Evolutionary conservation across 2,113 vertebrate genomes (phyloP).

Genomic region (Crypturellus undulatus): DNA sequence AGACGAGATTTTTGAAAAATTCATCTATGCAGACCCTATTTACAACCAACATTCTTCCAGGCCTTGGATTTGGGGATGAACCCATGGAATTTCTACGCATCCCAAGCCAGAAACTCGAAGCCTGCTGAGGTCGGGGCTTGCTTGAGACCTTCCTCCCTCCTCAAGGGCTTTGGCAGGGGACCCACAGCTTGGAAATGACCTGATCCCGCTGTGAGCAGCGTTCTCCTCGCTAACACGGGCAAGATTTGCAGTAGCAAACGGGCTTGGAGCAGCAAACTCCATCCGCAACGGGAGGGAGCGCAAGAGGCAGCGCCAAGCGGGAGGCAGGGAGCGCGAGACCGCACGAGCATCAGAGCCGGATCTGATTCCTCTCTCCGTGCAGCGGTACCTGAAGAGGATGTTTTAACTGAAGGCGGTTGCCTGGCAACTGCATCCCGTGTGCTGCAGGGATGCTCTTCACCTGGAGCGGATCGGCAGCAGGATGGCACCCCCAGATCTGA

Average conservation of each 20-base stretch:
- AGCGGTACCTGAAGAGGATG: conserved; percentile 59
- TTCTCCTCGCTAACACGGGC: not conserved
- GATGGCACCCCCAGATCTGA: conserved; percentile 59
- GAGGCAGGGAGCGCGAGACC: not conserved
- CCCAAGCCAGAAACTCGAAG: not conserved
- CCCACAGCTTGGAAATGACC: not conserved
- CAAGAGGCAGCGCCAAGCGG: not conserved
- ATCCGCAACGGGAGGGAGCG: not conserved
- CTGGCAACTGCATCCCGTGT: conserved; percentile 64
- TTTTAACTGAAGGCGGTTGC: conserved; percentile 70
- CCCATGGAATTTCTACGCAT: not conserved
- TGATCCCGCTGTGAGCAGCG: not conserved
- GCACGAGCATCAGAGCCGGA: conserved; percentile 11
- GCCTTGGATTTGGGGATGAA: not conserved
- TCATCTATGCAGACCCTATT: not conserved
- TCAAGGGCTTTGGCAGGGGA: not conserved
- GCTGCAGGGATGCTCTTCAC: conserved; percentile 57
- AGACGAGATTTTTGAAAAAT: not conserved
- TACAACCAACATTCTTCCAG: not conserved
- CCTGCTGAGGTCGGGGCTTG: not conserved
- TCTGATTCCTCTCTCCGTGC: conserved; percentile 50
- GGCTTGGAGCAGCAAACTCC: not conserved
- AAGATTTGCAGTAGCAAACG: not conserved
- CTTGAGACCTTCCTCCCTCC: not conserved
- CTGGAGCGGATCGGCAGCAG: conserved; percentile 69